These are phyloP conservation scores for Myripristis jacobus DNA, from an alignment of 2,797 vertebrate species.

Conservation along the genomic window DNA sequence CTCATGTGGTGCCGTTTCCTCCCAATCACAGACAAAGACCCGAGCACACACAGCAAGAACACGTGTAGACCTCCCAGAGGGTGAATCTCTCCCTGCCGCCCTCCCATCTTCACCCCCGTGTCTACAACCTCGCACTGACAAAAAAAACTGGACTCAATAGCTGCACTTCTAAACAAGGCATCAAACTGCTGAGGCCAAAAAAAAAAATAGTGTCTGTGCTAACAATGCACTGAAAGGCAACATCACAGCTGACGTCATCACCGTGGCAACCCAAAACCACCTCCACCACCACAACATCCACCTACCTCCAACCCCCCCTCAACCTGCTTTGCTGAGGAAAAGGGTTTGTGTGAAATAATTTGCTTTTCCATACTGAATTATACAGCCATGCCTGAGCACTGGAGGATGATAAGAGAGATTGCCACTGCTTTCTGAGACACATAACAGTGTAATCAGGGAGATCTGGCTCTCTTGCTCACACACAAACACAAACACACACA, in stretches of 20 bases:
- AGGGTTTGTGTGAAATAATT: not conserved
- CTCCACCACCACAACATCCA: slow-evolving; percentile 5
- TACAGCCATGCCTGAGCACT: slow-evolving; percentile 1
- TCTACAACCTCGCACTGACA: slow-evolving; percentile 25
- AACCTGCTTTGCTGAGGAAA: not conserved
- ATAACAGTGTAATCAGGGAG: slow-evolving; percentile 44
- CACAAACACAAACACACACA: slow-evolving; percentile 2
- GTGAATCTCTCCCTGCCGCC: slow-evolving; percentile 24
- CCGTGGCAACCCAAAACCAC: slow-evolving; percentile 44
- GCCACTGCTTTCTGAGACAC: slow-evolving; percentile 10
- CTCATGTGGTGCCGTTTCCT: slow-evolving; percentile 4
- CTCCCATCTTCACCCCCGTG: not conserved
- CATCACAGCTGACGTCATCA: slow-evolving; percentile 39
- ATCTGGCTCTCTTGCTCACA: slow-evolving; percentile 6
- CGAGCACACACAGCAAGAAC: slow-evolving; percentile 5
- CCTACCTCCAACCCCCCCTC: slow-evolving; percentile 1
- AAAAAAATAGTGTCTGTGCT: not conserved
- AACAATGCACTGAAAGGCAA: slow-evolving; percentile 25
- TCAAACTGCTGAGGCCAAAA: not conserved
- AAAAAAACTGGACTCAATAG: slow-evolving; percentile 18
- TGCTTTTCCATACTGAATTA: slow-evolving; percentile 8
- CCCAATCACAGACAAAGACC: slow-evolving; percentile 1
- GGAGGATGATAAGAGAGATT: slow-evolving; percentile 36
- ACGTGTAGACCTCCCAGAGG: slow-evolving; percentile 26
- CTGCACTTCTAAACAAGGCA: slow-evolving; percentile 1